These are phyloP conservation scores for Hyalella azteca DNA, from an alignment of 2,888 invertebrate genomes.

Conservation along the genomic window DNA sequence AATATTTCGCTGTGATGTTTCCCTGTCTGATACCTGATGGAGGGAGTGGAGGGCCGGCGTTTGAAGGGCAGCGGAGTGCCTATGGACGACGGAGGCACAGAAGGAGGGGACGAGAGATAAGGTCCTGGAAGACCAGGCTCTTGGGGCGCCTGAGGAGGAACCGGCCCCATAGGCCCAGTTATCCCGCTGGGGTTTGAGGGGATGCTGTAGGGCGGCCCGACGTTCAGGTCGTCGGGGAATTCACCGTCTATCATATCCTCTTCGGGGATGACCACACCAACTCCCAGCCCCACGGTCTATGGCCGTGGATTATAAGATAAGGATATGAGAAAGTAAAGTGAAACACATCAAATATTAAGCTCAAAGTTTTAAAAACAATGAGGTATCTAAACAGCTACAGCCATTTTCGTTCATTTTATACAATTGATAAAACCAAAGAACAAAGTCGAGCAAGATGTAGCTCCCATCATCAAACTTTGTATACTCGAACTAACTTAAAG, in stretches of 20 bases:
- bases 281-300: conserved; percentile 58
- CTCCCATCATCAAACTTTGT: too few relatives aligned
- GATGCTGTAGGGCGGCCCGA: not conserved
- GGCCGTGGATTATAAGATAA: too few relatives aligned
- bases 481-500: too few relatives aligned
- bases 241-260: conserved; percentile 61
- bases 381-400: too few relatives aligned
- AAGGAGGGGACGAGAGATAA: conserved; percentile 36
- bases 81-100: conserved; percentile 35
- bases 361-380: too few relatives aligned
- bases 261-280: conserved; percentile 55
- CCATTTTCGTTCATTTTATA: too few relatives aligned
- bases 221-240: not conserved
- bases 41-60: conserved; percentile 51
- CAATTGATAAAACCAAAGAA: too few relatives aligned
- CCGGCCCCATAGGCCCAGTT: conserved; percentile 9
- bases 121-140: conserved; percentile 24
- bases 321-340: too few relatives aligned
- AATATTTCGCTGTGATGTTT: too few relatives aligned
- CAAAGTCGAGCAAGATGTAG: too few relatives aligned
- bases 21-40: too few relatives aligned
- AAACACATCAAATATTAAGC: too few relatives aligned
- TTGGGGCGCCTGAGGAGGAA: conserved; percentile 33
- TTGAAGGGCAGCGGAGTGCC: conserved; percentile 37
- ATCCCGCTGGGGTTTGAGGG: not conserved